Evolutionary conservation across 1,140 invertebrate species (phyloP).

Genomic region (Gryon sp.): DNA sequence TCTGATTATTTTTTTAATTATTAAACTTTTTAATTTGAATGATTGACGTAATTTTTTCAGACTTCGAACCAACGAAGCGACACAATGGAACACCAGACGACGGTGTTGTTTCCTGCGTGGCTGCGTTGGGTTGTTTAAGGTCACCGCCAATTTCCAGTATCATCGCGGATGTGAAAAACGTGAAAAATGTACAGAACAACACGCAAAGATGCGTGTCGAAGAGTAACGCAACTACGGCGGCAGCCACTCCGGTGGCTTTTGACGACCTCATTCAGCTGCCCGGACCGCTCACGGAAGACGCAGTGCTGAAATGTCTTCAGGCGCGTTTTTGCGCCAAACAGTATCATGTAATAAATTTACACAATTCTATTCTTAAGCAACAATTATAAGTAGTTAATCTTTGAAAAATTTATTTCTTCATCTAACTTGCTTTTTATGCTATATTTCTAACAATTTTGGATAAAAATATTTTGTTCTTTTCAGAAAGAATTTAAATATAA

Average conservation of each 20-base stretch:
- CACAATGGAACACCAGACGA: slow-evolving; percentile 70
- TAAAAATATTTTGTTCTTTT: too few relatives aligned
- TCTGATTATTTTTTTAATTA: too few relatives aligned
- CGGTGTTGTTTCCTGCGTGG: slow-evolving; percentile 76
- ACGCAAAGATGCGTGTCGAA: slow-evolving; percentile 72
- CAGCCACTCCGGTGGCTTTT: slow-evolving; percentile 78
- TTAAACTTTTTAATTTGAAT: too few relatives aligned
- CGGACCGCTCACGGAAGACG: slow-evolving; percentile 95
- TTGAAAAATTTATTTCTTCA: too few relatives aligned
- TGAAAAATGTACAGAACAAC: slow-evolving; percentile 59
- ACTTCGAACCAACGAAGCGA: slow-evolving; percentile 73
- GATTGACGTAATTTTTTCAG: slow-evolving; percentile 55
- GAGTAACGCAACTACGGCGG: slow-evolving; percentile 37
- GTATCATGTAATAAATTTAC: slow-evolving; percentile 94
- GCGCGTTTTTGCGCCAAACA: slow-evolving; percentile 91
- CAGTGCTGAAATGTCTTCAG: slow-evolving; percentile 93
- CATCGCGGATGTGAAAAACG: slow-evolving; percentile 73
- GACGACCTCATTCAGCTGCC: slow-evolving; percentile 95
- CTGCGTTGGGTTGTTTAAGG: slow-evolving; percentile 71
- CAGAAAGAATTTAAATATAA: too few relatives aligned
- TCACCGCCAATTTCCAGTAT: slow-evolving; percentile 74
- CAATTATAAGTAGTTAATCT: too few relatives aligned
- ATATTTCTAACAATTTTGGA: too few relatives aligned
- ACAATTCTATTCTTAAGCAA: too few relatives aligned
- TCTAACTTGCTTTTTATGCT: too few relatives aligned